phyloP scores from a whole-genome alignment of 2,888 invertebrate genomes.

The Archips crataeganus region DNA sequence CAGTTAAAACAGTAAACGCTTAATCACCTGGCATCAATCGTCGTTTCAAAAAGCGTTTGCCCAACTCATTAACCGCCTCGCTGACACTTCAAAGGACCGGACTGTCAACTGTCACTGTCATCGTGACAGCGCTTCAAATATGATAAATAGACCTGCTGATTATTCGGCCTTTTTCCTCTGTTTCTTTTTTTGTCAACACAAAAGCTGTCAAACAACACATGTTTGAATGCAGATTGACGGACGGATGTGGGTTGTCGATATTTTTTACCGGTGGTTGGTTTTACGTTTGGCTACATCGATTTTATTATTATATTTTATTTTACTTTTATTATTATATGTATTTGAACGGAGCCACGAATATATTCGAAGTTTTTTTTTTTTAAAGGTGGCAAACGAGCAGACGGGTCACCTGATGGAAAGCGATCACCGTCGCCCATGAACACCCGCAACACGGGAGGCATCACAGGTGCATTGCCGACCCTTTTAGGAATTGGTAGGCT shows the following conservation, averaged over 20 bases:
- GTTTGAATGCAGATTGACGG: slow-evolving; percentile 49
- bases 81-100: slow-evolving; percentile 73
- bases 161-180: slow-evolving; percentile 57
- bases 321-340: no score
- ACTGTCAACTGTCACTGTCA: slow-evolving; percentile 58
- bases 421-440: no score
- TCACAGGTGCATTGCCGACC: no score
- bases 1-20: slow-evolving; percentile 26
- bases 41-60: slow-evolving; percentile 47
- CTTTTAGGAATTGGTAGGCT: no score
- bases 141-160: slow-evolving; percentile 76
- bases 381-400: no score
- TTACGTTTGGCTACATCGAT: slow-evolving; percentile 4
- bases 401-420: no score
- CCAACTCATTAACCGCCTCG: slow-evolving; percentile 67
- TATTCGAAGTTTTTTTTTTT: no score
- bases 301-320: background rate
- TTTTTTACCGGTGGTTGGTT: slow-evolving; percentile 20
- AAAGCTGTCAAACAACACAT: slow-evolving; percentile 63
- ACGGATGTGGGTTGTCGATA: slow-evolving; percentile 49
- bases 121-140: slow-evolving; percentile 56
- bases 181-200: slow-evolving; percentile 61
- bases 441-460: no score
- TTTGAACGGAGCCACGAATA: no score
- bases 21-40: slow-evolving; percentile 46